These are phyloP conservation scores for Rhopilema esculentum DNA, from an alignment of 30 jellyfish, hydroid and myxozoan species.

Conservation along the genomic window DNA sequence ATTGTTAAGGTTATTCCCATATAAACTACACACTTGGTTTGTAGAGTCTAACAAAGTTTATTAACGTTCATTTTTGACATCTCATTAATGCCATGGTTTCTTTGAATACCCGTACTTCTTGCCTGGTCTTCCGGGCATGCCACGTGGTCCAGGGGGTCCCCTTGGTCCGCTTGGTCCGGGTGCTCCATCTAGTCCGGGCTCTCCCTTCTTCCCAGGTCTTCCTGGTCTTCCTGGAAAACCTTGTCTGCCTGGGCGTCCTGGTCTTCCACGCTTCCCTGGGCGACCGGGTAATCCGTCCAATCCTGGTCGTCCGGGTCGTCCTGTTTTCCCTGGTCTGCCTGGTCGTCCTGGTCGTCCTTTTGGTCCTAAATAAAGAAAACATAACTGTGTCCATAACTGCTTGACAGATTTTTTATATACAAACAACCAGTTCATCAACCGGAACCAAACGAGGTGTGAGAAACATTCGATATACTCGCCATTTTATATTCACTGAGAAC, in stretches of 20 bases:
- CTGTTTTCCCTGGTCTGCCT: conserved; percentile 33
- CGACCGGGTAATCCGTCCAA: conserved; percentile 13
- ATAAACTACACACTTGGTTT: too few relatives aligned
- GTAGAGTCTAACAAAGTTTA: too few relatives aligned
- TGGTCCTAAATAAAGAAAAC: background rate
- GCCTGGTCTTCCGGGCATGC: conserved; percentile 17
- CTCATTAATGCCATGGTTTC: too few relatives aligned
- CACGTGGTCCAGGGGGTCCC: conserved; percentile 13
- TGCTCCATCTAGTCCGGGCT: background rate
- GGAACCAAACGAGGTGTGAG: too few relatives aligned
- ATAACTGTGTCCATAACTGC: background rate
- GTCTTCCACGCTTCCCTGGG: conserved; percentile 46
- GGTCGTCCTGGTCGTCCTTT: conserved; percentile 50
- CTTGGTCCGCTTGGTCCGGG: conserved; percentile 4
- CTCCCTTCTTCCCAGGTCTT: background rate
- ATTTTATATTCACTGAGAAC: too few relatives aligned
- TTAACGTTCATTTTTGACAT: too few relatives aligned
- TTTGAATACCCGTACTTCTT: conserved; percentile 10
- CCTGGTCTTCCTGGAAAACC: conserved; percentile 11
- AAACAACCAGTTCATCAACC: too few relatives aligned
- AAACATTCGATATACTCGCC: too few relatives aligned
- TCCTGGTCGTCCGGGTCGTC: conserved; percentile 40
- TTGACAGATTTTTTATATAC: background rate
- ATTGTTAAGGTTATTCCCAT: too few relatives aligned
- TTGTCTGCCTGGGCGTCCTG: conserved; percentile 26